Conservation (phyloP, 2,797 vertebrate species). For the Oreonectes daqikongensis region DNA sequence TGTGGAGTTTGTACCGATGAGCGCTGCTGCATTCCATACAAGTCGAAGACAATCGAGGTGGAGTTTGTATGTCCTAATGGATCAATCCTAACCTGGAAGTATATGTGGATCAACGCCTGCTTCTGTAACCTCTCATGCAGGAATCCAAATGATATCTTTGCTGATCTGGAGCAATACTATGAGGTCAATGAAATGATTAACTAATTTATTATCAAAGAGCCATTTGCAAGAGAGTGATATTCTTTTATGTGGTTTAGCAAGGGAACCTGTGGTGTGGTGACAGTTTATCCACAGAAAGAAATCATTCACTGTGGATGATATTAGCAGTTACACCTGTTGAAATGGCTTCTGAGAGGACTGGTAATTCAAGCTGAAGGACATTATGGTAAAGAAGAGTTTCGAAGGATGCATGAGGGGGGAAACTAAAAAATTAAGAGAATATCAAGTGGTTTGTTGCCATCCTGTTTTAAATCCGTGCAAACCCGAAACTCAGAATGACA, state of each 20-base stretch:
- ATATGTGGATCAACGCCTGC: conserved; percentile 96
- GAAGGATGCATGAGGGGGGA: neutral
- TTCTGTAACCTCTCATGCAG: conserved; percentile 96
- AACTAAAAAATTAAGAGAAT: neutral
- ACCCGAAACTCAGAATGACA: neutral
- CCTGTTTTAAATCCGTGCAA: neutral
- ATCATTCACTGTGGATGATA: neutral
- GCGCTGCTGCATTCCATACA: conserved; percentile 95
- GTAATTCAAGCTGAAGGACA: neutral
- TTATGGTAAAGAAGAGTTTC: conserved; percentile 1
- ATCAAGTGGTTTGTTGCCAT: neutral
- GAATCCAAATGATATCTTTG: conserved; percentile 96
- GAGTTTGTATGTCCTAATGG: conserved; percentile 90
- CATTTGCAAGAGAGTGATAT: neutral
- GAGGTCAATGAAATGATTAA: conserved; percentile 88
- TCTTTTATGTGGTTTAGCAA: neutral
- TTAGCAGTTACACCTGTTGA: conserved; percentile 14
- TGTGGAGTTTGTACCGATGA: conserved; percentile 90
- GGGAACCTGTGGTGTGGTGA: neutral
- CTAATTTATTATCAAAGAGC: conserved; percentile 64
- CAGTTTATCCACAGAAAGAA: neutral
- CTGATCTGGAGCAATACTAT: conserved; percentile 87
- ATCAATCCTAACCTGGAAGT: conserved; percentile 84
- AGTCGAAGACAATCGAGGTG: conserved; percentile 92
- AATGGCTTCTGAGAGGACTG: neutral